Base-by-base conservation (phyloP, 2,113 vertebrate genomes). In the Microcebus murinus region DNA sequence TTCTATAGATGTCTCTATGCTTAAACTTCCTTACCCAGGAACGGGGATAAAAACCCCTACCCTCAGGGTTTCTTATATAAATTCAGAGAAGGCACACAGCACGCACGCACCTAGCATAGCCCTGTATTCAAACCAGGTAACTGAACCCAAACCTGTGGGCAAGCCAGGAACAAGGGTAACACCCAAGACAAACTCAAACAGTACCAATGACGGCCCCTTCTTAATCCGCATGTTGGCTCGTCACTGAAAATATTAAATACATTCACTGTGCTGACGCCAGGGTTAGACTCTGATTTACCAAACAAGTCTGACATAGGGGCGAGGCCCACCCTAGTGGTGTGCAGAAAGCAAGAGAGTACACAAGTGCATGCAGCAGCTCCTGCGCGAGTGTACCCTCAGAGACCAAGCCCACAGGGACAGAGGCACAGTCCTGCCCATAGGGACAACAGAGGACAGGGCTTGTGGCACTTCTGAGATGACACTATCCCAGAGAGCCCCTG, bases 361-460 rank as follows among this genome's bases (percentile, higher is more conserved):
- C 21, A 71, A 68, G 42, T 23, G 10, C 1, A 1, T 0, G 65
- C 31, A 25, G 15, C 17, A 13, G 34, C 11, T 48, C 6, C 9
- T 21, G 23, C 1, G 14, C 31, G 2, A 4, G 15, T 4, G 0
- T 3, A 5, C 18, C 67, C 25, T 6, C 12, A 1, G 18, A 20
- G 86, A 31, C 0, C 0, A 17, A 34, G 59, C 9, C 31, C 12
- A 34, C 0, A 0, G 3, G 36, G 4, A 17, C 20, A 4, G 31
- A 61, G 73, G 21, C 42, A 31, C 36, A 45, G 86, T 29, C 55
- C 76, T 12, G 20, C 63, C 42, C 70, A 5, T 0, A 1, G 25
- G 0, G 14, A 39, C 31, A 10, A 42, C 55, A n/a, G 48, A 70
- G 13, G 50, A 59, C 50, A 57, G 61, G 34, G 20, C 17, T 45